Evolutionary conservation across 2,797 vertebrate species (phyloP), one percentile per base, ranked within the genome.

Genomic region (Pelobates cultripes): DNA sequence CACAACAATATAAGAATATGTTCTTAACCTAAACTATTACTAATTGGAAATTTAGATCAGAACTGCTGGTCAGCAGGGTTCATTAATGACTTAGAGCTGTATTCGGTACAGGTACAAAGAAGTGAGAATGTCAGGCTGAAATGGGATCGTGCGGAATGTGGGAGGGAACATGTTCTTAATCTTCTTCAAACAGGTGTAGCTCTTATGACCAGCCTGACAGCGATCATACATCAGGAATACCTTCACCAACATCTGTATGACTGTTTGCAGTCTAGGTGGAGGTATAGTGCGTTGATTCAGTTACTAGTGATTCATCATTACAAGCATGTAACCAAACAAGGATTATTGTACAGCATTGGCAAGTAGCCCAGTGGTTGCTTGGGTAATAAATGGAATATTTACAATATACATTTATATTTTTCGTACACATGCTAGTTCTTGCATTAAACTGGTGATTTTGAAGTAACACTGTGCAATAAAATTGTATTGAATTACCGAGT

Each of bases 121-220:
- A 10, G 4, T 15, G 44, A 12, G 17, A 70, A 7, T 43, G 7
- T 43, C 9, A 43, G 43, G 40, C 57, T 6, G 3, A 51, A 51
- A 51, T 70, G 43, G 40, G 77, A 80, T 64, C 7, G 70, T 42
- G 5, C 43, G 64, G 81, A 76, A 84, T 79, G 82, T 84, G 77
- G 82, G 82, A 74, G 77, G 79, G 53, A 60, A 57, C 40, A 70
- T 28, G 28, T 60, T 78, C 60, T 84, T 80, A 80, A 84, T 84
- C 82, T 84, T 84, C 72, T 71, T 72, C 69, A 84, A 84, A 84
- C 82, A 84, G 82, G 82, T 84, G 82, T 75, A 84, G 75, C 76
- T 51, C 68, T 44, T 15, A 60, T 17, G 53, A n/a, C 73, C 14
- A 47, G 42, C 70, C 51, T 75, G 47, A 75, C 71, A 75, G 71